Base-by-base conservation (phyloP, 1,140 invertebrate genomes). In the Aphidius ervi region DNA sequence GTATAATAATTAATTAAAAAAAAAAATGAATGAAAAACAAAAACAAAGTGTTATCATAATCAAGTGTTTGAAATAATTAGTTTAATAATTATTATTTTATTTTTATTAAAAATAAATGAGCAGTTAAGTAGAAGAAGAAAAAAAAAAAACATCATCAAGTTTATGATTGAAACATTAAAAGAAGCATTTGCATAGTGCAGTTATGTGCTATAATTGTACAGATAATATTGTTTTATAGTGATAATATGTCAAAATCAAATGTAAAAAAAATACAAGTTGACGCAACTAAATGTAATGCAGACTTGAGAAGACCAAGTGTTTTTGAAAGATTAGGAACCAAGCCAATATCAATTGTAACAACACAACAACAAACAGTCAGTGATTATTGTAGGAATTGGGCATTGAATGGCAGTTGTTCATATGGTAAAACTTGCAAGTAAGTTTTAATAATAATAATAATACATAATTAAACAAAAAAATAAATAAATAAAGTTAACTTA, bases 251-350 rank as follows among this genome's bases (percentile, higher is more conserved):
- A 85, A 88, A 88, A 82, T 84, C 86, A 85, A 85, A 84, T 76
- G 86, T 88, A 84, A 84, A 87, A 74, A 89, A 88, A 84, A 88
- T 88, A 80, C 87, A 86, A 78, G 87, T 87, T 76, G 87, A 87
- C 77, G 80, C 87, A 77, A 84, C 85, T 71, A 87, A 86, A 84
- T 82, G 82, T 74, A 87, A 86, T 79, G 83, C 82, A 74, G 79
- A 86, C 78, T 79, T 76, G 68, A 73, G 77, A 68, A 83, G 88
- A 75, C 87, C 86, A 64, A 89, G 88, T 84, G 88, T 91, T 64
- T 91, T 90, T 79, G 87, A 90, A 79, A 84, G 88, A 68, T 83
- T 91, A 67, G 88, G 88, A 63, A 90, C 87, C 43, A 88, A 88
- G 75, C 87, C 88, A 71, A 82, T 84, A 59, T 78, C 81, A 42